Evolutionary conservation across 2,888 invertebrate species (phyloP).

Genomic region (Acanthacorydalis orientalis): DNA sequence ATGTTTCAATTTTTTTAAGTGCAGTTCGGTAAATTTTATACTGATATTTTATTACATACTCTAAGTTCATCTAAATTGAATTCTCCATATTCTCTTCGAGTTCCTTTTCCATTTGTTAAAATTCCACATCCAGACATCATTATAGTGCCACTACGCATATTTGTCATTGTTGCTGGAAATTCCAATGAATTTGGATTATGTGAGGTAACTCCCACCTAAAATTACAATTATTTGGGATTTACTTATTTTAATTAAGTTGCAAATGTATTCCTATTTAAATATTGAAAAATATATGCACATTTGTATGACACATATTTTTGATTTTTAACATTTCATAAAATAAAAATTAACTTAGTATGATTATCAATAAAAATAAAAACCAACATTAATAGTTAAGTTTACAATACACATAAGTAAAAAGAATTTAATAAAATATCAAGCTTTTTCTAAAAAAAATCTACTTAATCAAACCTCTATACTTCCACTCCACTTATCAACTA

Average conservation of each 20-base stretch:
- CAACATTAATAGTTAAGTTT: no score
- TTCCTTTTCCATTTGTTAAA: constrained; percentile 89
- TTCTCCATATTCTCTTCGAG: constrained; percentile 79
- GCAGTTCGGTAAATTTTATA: no score
- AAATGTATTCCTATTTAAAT: background rate
- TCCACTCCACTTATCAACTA: constrained; percentile 92
- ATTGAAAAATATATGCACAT: no score
- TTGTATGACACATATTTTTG: background rate
- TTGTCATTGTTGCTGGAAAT: constrained; percentile 95
- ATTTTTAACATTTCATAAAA: background rate
- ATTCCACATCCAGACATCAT: constrained; percentile 98
- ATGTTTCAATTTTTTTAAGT: no score
- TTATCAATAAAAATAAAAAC: no score
- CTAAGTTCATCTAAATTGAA: constrained; percentile 86
- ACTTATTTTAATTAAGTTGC: no score
- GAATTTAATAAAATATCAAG: background rate
- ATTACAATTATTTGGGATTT: background rate
- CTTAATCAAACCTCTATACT: constrained; percentile 51
- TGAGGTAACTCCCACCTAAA: constrained; percentile 74
- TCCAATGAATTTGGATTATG: constrained; percentile 80
- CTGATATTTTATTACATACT: constrained; percentile 27
- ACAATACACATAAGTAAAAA: no score
- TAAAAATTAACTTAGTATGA: no score
- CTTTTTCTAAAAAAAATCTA: background rate
- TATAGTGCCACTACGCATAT: constrained; percentile 79